A percentile compares a stretch with the other conserved stretches of the same genome.
Evolutionary conservation across 2,113 vertebrate genomes (phyloP).

Genomic region (Zeus faber): DNA sequence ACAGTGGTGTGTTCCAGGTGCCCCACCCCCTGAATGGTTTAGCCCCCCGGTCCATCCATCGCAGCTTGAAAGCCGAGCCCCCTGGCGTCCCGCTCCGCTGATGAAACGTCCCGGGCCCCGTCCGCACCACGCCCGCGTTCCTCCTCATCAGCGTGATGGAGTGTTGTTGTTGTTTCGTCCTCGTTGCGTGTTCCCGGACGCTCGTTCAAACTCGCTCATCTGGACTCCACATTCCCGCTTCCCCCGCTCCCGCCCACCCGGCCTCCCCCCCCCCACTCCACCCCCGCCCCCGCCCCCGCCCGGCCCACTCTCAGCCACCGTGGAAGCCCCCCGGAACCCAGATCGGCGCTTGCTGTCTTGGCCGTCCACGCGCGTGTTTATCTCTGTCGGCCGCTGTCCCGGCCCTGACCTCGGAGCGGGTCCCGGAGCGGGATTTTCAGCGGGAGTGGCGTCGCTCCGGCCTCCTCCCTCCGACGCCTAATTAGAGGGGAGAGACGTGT

Average conservation of each 20-base stretch:
- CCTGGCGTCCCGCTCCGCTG: constrained; percentile 51
- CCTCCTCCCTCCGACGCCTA: constrained; percentile 29
- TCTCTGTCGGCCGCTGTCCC: constrained; percentile 37
- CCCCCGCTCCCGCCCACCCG: constrained; percentile 26
- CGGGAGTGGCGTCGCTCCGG: constrained; percentile 42
- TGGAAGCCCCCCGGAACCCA: constrained; percentile 19
- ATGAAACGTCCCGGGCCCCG: constrained; percentile 51
- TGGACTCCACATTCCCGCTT: no score
- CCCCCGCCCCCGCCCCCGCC: constrained; percentile 21
- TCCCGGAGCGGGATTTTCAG: constrained; percentile 39
- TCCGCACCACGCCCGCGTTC: constrained; percentile 26
- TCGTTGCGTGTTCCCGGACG: constrained; percentile 54
- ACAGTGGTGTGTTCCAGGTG: constrained; percentile 60
- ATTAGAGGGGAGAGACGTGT: constrained; percentile 58
- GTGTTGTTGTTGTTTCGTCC: constrained; percentile 56
- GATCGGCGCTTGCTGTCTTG: no score
- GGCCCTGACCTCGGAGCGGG: constrained; percentile 53
- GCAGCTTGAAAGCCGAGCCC: constrained; percentile 46
- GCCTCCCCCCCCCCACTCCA: constrained; percentile 66
- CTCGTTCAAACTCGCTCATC: no score
- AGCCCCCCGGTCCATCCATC: constrained; percentile 58
- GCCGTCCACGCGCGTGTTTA: constrained; percentile 17
- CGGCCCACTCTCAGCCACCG: no score
- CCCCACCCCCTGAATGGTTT: constrained; percentile 36
- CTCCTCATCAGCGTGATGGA: constrained; percentile 51